A percentile compares a stretch with the other conserved stretches of the same genome.
Evolutionary conservation across 2,113 vertebrate genomes (phyloP).

Genomic region (Piprites chloris): DNA sequence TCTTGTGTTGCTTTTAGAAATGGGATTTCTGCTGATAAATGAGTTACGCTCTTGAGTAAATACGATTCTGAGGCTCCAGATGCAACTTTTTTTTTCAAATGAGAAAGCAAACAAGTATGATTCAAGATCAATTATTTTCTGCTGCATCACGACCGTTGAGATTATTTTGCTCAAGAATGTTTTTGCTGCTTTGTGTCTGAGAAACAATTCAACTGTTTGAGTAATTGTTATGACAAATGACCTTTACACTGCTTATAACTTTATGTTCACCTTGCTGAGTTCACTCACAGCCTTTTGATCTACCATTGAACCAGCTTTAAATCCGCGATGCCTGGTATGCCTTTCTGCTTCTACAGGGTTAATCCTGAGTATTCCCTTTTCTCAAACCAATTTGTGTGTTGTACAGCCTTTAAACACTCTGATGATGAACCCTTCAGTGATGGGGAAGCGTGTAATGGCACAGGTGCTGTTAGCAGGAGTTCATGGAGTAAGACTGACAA

Average conservation of each 20-base stretch:
- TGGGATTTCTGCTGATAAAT: neutral
- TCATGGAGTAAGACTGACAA: slow-evolving; percentile 45
- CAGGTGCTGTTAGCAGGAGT: slow-evolving; percentile 61
- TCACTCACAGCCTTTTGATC: neutral
- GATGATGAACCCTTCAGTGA: slow-evolving; percentile 80
- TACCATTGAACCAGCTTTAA: neutral
- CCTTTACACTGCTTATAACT: neutral
- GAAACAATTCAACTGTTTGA: neutral
- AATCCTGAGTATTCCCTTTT: neutral
- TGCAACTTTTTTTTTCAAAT: neutral
- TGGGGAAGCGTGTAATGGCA: slow-evolving; percentile 75
- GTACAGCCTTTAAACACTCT: slow-evolving; percentile 75
- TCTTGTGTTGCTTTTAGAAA: neutral
- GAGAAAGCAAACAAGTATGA: neutral
- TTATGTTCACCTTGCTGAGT: neutral
- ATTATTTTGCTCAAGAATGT: neutral
- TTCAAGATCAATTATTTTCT: neutral
- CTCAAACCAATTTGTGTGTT: slow-evolving; percentile 64
- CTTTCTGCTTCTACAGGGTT: neutral
- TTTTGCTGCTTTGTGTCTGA: neutral
- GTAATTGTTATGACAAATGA: neutral
- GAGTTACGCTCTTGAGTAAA: neutral
- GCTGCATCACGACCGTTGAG: neutral
- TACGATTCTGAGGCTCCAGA: neutral
- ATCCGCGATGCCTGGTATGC: neutral